Percentiles rank a stretch among this genome's conserved stretches.
Conservation (phyloP, 1,140 invertebrate genomes). For the Coenobita brevimanus region DNA sequence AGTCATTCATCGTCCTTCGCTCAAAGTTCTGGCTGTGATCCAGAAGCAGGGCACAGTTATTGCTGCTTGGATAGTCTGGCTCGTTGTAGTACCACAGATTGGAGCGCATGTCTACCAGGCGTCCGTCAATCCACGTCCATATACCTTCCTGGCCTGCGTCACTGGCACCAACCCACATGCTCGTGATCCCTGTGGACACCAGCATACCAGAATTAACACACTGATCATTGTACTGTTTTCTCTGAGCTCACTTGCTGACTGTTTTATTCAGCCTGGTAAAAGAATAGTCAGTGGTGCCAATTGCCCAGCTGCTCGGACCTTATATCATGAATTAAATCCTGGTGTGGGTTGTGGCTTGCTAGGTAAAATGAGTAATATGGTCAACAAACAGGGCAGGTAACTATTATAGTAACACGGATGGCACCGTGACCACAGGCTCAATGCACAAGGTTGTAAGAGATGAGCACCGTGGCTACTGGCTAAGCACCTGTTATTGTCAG, state of each 20-base stretch:
- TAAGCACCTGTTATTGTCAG: too few species aligned
- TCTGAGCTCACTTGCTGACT: not conserved
- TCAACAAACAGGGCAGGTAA: too few species aligned
- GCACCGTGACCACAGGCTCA: too few species aligned
- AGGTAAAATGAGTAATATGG: too few species aligned
- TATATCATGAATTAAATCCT: too few species aligned
- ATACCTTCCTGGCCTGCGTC: not conserved
- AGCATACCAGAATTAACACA: not conserved
- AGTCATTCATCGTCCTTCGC: not conserved
- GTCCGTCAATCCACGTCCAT: not conserved
- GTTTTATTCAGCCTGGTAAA: not conserved
- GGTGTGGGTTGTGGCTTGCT: too few species aligned
- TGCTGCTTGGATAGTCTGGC: not conserved
- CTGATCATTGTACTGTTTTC: not conserved
- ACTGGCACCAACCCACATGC: not conserved
- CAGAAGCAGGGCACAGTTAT: not conserved
- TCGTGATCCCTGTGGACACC: not conserved
- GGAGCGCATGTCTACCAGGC: not conserved
- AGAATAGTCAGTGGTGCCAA: not conserved
- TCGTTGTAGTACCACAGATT: not conserved
- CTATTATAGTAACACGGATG: too few species aligned
- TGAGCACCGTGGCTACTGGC: too few species aligned
- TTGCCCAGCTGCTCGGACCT: too few species aligned
- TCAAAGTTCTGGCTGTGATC: not conserved
- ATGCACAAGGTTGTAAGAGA: too few species aligned